Conservation (phyloP, 2,113 vertebrate species). For the Rhynchopsitta pachyrhyncha region DNA sequence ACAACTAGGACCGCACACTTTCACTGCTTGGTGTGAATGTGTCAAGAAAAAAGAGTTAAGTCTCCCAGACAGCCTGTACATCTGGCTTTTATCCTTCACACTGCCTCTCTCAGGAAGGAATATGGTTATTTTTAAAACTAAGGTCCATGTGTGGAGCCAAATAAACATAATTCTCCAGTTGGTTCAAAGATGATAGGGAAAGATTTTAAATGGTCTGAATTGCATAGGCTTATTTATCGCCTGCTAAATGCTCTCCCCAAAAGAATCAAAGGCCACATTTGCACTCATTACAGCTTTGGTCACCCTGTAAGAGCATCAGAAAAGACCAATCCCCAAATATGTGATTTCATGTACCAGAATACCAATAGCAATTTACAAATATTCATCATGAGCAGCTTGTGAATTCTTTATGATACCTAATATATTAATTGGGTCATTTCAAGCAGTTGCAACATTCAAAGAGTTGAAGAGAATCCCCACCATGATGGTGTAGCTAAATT, state of each 20-base stretch:
- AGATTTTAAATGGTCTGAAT: not conserved
- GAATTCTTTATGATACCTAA: not conserved
- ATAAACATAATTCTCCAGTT: not conserved
- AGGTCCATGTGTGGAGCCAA: not conserved
- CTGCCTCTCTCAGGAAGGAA: not conserved
- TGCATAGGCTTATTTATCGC: not conserved
- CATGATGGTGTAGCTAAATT: not conserved
- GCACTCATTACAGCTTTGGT: not conserved
- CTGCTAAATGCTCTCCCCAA: not conserved
- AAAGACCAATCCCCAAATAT: not conserved
- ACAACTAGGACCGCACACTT: not conserved
- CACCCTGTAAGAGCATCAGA: not conserved
- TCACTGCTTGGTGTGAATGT: slow-evolving; percentile 26
- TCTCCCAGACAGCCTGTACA: not conserved
- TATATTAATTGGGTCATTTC: not conserved
- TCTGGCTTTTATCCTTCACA: slow-evolving; percentile 58
- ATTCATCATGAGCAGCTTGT: not conserved
- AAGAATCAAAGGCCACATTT: not conserved
- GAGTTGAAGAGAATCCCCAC: not conserved
- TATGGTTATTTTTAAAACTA: slow-evolving; percentile 45
- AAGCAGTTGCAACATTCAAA: not conserved
- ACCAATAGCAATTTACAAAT: not conserved
- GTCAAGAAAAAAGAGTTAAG: slow-evolving; percentile 33
- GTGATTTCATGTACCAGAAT: not conserved
- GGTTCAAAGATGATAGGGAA: not conserved